Base-by-base conservation (phyloP, 1,140 invertebrate genomes). In the Danaus melanippus region DNA sequence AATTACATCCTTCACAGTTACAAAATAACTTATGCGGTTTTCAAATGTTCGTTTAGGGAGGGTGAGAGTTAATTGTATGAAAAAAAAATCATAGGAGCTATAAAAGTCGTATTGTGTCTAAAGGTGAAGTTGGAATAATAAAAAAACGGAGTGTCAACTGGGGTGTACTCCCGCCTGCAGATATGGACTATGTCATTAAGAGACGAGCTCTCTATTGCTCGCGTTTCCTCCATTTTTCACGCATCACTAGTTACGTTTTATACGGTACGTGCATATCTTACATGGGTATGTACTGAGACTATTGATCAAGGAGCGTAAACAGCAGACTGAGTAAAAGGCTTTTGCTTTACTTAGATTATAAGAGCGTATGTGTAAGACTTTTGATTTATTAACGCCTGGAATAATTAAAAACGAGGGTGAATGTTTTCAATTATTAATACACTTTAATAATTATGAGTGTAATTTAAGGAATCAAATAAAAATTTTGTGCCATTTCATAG, bases 91-190 rank as follows among this genome's bases (percentile, higher is more conserved):
- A 73, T 76, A 77, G 75, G 75, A 69, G 76, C 70, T 67, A 77
- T 84, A 82, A 84, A 84, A 79, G 68, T 74, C 65, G 69, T 72
- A 76, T 83, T 79, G 69, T 74, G 71, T 75, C 68, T 77, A 80
- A 80, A 77, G 76, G 73, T 79, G 69, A 76, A 74, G 72, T 76
- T 72, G 69, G 67, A 82, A 84, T 78, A 74, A 73, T 78, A 75
- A 78, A 79, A 56, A 78, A 69, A 61, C 51, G 66, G 71, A 74
- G 66, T 74, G 69, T 67, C 56, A 71, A 67, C 21, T 1, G 11
- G n/a, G 21, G 46, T 10, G 50, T 61, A 52, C 65, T 57, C 71
- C 65, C 69, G 54, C 55, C 51, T 54, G 44, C 66, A 66, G 64
- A 67, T 68, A 70, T 73, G 69, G 61, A 60, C 70, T 71, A 68